Evolutionary conservation across 2,888 invertebrate species (phyloP).

Genomic region (Linyphia triangularis): DNA sequence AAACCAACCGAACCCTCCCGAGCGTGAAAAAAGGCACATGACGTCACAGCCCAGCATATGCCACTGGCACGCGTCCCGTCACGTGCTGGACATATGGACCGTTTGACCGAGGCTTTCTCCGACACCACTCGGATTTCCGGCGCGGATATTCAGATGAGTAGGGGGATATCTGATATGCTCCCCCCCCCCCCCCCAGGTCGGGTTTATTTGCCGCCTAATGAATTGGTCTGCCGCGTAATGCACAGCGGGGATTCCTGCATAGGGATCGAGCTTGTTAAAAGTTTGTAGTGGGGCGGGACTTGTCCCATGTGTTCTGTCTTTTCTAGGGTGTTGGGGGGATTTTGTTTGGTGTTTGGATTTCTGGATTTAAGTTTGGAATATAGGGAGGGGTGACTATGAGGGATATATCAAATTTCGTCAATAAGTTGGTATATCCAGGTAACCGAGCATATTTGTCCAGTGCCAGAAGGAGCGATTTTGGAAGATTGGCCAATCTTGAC

Average conservation of each 20-base stretch:
- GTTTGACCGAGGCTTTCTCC: conserved; percentile 61
- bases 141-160: conserved; percentile 57
- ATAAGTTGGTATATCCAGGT: no score
- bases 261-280: conserved; percentile 41
- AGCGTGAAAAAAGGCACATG: not conserved
- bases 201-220: conserved; percentile 67
- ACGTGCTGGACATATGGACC: conserved; percentile 73
- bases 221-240: conserved; percentile 55
- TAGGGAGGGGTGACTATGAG: not conserved
- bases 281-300: not conserved
- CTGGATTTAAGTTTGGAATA: not conserved
- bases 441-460: no score
- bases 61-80: not conserved
- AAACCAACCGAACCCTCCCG: not conserved
- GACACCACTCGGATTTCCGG: conserved; percentile 62
- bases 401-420: no score
- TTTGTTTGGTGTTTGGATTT: not conserved
- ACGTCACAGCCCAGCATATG: conserved; percentile 47
- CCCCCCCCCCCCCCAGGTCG: not conserved
- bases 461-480: no score
- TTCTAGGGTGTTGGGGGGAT: not conserved
- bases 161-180: conserved; percentile 46
- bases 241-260: conserved; percentile 27
- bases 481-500: no score
- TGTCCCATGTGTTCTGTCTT: not conserved